These are phyloP conservation scores for Semnornis frantzii DNA, from an alignment of 2,113 vertebrate genomes.

Conservation along the genomic window DNA sequence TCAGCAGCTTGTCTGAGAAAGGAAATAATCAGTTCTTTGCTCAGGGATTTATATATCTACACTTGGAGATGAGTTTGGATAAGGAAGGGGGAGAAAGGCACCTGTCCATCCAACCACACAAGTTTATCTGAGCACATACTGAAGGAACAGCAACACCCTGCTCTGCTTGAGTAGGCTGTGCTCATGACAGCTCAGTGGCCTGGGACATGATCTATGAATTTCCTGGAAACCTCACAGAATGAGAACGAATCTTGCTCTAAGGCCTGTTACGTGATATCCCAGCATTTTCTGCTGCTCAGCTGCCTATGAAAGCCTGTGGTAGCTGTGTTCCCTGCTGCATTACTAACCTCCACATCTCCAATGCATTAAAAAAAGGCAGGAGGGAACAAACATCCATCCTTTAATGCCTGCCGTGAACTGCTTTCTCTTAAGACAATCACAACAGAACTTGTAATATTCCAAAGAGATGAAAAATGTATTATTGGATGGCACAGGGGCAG, in stretches of 20 bases:
- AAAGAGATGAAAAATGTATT: background rate
- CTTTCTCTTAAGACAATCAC: background rate
- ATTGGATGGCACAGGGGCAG: background rate
- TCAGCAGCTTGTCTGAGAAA: background rate
- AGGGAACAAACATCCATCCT: background rate
- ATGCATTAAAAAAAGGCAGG: background rate
- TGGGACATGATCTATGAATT: background rate
- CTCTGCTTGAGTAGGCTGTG: background rate
- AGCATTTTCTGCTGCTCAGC: slow-evolving; percentile 10
- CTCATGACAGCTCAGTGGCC: background rate
- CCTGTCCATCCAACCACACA: background rate
- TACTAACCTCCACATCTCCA: background rate
- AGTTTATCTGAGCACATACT: background rate
- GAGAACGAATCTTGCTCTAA: slow-evolving; percentile 19
- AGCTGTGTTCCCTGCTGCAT: background rate
- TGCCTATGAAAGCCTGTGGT: background rate
- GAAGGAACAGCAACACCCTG: background rate
- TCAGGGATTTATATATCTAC: background rate
- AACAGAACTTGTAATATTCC: background rate
- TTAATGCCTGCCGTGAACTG: background rate
- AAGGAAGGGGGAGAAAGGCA: background rate
- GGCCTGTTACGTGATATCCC: background rate
- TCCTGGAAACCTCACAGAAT: background rate
- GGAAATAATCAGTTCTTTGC: background rate
- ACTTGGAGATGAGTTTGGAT: background rate